Percentiles rank a stretch among this genome's conserved stretches.
These are phyloP conservation scores for Listronotus bonariensis DNA, from an alignment of 1,140 invertebrate species.

Conservation along the genomic window DNA sequence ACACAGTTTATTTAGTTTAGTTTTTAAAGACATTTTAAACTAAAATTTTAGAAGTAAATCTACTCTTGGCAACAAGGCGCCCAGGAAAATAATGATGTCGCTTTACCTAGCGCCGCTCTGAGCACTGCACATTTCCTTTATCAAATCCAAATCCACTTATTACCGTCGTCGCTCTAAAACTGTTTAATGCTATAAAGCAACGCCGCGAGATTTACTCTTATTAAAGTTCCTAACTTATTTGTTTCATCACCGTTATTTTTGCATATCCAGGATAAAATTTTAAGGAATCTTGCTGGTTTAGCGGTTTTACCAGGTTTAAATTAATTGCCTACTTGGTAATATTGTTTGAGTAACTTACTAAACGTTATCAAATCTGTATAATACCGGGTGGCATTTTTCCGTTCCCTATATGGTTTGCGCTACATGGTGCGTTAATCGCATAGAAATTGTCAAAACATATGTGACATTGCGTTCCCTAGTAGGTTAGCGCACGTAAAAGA, in stretches of 20 bases:
- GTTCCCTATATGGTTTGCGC: too few species aligned
- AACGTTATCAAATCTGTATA: too few species aligned
- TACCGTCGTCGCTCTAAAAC: slow-evolving; percentile 25
- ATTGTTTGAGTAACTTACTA: too few species aligned
- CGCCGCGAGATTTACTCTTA: slow-evolving; percentile 26
- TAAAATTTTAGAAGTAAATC: too few species aligned
- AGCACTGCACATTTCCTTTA: slow-evolving; percentile 19
- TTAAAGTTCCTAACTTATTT: slow-evolving; percentile 32
- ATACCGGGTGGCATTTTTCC: too few species aligned
- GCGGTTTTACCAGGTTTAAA: slow-evolving; percentile 12
- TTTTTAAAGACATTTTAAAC: too few species aligned
- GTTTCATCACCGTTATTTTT: slow-evolving; percentile 14
- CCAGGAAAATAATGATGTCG: slow-evolving; percentile 4
- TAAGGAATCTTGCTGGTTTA: slow-evolving; percentile 7
- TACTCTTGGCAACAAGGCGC: slow-evolving; percentile 6
- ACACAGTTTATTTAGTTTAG: too few species aligned
- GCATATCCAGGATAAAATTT: slow-evolving; percentile 20
- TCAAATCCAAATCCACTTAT: slow-evolving; percentile 28
- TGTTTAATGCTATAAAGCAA: slow-evolving; percentile 27
- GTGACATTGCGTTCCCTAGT: too few species aligned
- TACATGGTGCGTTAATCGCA: too few species aligned
- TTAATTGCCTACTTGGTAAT: slow-evolving; percentile 5
- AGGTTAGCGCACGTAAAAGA: too few species aligned
- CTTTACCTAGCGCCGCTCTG: slow-evolving; percentile 9
- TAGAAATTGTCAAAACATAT: too few species aligned